Evolutionary conservation across 2,113 vertebrate species (phyloP).

Genomic region (Myotis davidii): DNA sequence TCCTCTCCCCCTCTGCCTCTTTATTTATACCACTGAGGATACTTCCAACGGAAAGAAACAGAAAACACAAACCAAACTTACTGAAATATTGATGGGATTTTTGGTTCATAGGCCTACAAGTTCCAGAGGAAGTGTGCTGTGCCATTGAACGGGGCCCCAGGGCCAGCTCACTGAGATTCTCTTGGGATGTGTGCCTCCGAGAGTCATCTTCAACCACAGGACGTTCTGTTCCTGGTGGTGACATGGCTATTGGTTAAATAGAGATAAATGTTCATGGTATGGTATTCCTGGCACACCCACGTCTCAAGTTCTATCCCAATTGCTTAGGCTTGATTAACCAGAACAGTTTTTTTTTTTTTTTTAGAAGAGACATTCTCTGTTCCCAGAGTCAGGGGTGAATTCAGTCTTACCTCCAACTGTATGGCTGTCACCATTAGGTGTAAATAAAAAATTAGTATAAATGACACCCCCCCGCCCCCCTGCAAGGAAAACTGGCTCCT

Average conservation of each 20-base stretch:
- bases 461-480: too few relatives aligned
- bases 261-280: background rate
- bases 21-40: background rate
- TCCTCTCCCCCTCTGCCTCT: rapidly evolving
- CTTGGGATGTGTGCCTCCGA: background rate
- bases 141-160: background rate
- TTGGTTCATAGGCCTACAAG: background rate
- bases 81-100: background rate
- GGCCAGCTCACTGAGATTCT: too few relatives aligned
- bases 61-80: background rate
- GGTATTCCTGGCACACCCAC: background rate
- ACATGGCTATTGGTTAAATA: background rate
- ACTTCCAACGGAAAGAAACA: background rate
- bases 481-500: background rate
- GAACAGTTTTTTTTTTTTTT: background rate
- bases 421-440: too few relatives aligned
- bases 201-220: background rate
- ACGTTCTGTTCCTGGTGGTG: background rate
- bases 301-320: background rate
- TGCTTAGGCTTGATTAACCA: background rate
- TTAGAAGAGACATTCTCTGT: background rate
- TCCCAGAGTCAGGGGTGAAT: background rate
- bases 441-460: background rate
- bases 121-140: background rate
- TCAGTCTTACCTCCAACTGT: background rate